Evolutionary conservation across 2,888 invertebrate species (phyloP).

Genomic region (Scrobipalpa atriplicella): DNA sequence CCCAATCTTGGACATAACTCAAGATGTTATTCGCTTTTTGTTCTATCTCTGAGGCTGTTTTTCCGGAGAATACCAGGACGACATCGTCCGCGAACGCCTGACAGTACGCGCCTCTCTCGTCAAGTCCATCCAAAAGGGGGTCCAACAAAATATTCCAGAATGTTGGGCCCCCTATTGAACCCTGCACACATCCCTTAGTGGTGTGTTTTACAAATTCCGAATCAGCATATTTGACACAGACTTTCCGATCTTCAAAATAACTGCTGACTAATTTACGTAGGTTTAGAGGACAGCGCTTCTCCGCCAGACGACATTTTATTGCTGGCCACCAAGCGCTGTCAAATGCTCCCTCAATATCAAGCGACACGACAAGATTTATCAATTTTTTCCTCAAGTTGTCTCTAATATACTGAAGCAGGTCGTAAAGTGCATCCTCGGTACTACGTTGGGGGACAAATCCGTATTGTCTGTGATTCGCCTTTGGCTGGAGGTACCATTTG

Average conservation of each 20-base stretch:
- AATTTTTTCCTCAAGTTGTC: not conserved
- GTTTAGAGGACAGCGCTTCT: slow-evolving; percentile 26
- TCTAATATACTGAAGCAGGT: slow-evolving; percentile 20
- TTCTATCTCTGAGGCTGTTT: not conserved
- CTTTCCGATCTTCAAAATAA: slow-evolving; percentile 22
- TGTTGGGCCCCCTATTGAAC: not conserved
- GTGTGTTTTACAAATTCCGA: not conserved
- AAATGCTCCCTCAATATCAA: not conserved
- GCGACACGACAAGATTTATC: not conserved
- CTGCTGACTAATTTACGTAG: slow-evolving; percentile 25
- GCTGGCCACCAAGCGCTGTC: slow-evolving; percentile 33
- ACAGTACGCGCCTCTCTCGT: too few species aligned
- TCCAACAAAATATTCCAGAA: slow-evolving; percentile 5
- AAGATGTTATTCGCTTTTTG: not conserved
- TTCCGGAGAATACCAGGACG: not conserved
- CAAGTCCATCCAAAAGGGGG: not conserved
- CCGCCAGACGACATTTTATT: too few species aligned
- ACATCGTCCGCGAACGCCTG: not conserved
- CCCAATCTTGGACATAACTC: not conserved
- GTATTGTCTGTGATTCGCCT: not conserved
- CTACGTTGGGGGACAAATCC: slow-evolving; percentile 4
- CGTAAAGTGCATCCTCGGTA: slow-evolving; percentile 23
- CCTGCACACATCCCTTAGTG: slow-evolving; percentile 12
- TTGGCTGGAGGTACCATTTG: not conserved
- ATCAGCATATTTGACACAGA: not conserved